Evolutionary conservation across 2,888 invertebrate species (phyloP).

Genomic region (Dexiosoma caninum): DNA sequence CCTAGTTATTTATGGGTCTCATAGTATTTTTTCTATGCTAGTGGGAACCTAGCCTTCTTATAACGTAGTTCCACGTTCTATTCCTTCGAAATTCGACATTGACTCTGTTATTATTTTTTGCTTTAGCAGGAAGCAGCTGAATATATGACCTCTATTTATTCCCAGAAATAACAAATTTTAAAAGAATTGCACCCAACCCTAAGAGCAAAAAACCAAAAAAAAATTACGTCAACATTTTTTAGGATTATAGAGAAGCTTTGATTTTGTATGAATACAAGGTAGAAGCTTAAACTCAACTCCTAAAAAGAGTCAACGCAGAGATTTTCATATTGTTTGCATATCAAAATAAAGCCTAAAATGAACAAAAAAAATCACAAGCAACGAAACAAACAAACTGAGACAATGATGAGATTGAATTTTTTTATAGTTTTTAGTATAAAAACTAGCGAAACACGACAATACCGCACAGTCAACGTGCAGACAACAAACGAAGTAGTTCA

Average conservation of each 20-base stretch:
- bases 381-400: no score
- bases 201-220: neutral
- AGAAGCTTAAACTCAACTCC: neutral
- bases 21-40: no score
- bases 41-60: no score
- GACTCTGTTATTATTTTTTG: no score
- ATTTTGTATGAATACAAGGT: neutral
- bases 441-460: conserved; percentile 68
- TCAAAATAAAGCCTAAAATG: conserved; percentile 43
- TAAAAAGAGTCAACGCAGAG: conserved; percentile 26
- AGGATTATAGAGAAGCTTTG: conserved; percentile 26
- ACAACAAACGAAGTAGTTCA: conserved; percentile 65
- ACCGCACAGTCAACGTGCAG: conserved; percentile 73
- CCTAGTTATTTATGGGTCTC: no score
- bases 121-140: no score
- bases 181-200: conserved; percentile 37
- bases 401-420: conserved; percentile 38
- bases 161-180: conserved; percentile 65
- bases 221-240: conserved; percentile 37
- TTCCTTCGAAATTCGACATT: no score
- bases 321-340: conserved; percentile 46
- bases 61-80: no score
- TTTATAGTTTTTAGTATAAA: conserved; percentile 70
- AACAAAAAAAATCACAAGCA: neutral
- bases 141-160: conserved; percentile 65